Conservation (phyloP, 2,888 invertebrate species). For the Tenthredo amoena region DNA sequence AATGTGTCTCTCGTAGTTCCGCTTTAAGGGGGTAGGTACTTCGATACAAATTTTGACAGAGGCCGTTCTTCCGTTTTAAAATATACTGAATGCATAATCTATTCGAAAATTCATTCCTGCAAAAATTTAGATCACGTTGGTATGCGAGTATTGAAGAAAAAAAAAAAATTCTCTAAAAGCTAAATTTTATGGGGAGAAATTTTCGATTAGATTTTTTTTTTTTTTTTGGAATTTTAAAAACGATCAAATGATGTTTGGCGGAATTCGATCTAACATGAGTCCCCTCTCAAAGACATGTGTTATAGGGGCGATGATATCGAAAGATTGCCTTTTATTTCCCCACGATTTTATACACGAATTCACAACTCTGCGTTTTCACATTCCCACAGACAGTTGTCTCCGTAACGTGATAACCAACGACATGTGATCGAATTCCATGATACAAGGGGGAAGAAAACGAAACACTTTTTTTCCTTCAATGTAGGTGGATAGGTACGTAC, state of each 20-base stretch:
- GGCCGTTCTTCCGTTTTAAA: too few relatives aligned
- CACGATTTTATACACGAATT: not conserved
- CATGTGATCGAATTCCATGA: constrained; percentile 9
- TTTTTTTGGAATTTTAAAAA: too few relatives aligned
- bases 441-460: not conserved
- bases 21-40: not conserved
- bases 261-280: too few relatives aligned
- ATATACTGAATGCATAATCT: too few relatives aligned
- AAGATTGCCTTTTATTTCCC: not conserved
- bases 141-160: too few relatives aligned
- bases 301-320: not conserved
- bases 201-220: too few relatives aligned
- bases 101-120: too few relatives aligned
- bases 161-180: too few relatives aligned
- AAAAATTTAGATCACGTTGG: too few relatives aligned
- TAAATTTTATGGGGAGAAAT: too few relatives aligned
- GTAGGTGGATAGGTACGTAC: not conserved
- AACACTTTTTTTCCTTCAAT: not conserved
- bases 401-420: constrained; percentile 8
- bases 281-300: not conserved
- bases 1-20: not conserved
- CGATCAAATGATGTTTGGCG: too few relatives aligned
- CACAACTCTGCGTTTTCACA: not conserved
- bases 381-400: constrained; percentile 7
- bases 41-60: too few relatives aligned